Conservation (phyloP, 2,113 vertebrate genomes). For the Epinephelus cyanopodus region DNA sequence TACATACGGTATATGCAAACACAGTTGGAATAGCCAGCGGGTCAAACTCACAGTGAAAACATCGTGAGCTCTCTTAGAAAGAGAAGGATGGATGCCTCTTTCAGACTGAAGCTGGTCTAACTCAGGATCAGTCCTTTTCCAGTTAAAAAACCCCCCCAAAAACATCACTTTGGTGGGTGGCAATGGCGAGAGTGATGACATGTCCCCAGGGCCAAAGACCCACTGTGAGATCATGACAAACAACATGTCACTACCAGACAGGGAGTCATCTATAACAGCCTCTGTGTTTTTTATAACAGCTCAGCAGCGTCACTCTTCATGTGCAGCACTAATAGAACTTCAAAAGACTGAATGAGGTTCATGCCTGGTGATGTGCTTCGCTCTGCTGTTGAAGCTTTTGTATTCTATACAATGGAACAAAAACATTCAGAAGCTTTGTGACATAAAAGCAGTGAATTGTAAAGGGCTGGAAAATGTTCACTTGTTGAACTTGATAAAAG, state of each 20-base stretch:
- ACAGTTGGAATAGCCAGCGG: neutral
- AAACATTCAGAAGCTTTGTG: constrained; percentile 15
- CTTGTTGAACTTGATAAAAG: constrained; percentile 15
- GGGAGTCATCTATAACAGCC: constrained; percentile 39
- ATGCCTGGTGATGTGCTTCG: constrained; percentile 16
- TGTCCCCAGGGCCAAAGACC: constrained; percentile 31
- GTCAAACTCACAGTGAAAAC: neutral
- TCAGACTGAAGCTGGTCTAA: neutral
- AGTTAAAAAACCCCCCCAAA: neutral
- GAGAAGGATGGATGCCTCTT: neutral
- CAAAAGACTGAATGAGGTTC: constrained; percentile 27
- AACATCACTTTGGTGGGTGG: constrained; percentile 3
- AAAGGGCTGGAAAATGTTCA: neutral
- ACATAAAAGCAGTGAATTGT: neutral
- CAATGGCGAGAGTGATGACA: constrained; percentile 23
- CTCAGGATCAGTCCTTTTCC: constrained; percentile 6
- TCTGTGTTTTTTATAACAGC: neutral
- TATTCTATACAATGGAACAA: neutral
- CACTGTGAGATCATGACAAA: constrained; percentile 47
- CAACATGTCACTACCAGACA: constrained; percentile 50
- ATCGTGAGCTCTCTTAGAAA: neutral
- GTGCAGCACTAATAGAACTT: constrained; percentile 8
- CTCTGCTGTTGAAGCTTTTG: neutral
- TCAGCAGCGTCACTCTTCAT: constrained; percentile 6
- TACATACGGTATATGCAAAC: neutral